phyloP scores from a whole-genome alignment of 2,888 invertebrate genomes.

The Acanthosepion lycidas region DNA sequence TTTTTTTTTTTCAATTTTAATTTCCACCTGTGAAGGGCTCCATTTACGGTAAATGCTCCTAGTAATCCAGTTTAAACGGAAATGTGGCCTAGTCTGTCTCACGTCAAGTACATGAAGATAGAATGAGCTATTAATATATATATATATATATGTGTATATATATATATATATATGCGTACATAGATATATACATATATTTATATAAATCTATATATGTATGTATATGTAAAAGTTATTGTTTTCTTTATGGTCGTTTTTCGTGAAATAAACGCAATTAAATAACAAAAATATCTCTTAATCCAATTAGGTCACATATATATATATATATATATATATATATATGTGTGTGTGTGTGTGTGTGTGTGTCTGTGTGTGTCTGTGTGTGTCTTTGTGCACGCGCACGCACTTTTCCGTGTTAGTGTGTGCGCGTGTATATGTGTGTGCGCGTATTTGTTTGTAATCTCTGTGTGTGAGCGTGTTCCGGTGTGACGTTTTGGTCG shows the following conservation, averaged over 20 bases:
- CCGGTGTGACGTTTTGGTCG: not conserved
- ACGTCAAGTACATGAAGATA: not conserved
- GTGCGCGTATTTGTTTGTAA: not conserved
- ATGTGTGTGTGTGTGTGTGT: not conserved
- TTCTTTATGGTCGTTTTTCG: not conserved
- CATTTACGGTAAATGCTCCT: not conserved
- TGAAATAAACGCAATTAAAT: not conserved
- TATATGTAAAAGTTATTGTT: no score
- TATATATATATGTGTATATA: no score
- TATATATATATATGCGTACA: no score
- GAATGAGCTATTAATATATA: not conserved
- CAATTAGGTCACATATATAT: not conserved
- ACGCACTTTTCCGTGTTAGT: not conserved
- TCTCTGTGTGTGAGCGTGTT: not conserved
- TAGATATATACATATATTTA: not conserved
- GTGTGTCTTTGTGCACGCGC: not conserved
- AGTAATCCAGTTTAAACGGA: not conserved
- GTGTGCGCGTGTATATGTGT: not conserved
- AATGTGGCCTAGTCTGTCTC: not conserved
- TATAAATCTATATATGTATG: not conserved
- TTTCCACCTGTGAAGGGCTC: not conserved
- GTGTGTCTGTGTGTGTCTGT: not conserved
- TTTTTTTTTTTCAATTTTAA: not conserved
- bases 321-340: not conserved
- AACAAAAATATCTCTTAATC: not conserved